A percentile compares a stretch with the other conserved stretches of the same genome.
Evolutionary conservation across 1,140 invertebrate species (phyloP).

Genomic region (Drosophila kurseongensis): DNA sequence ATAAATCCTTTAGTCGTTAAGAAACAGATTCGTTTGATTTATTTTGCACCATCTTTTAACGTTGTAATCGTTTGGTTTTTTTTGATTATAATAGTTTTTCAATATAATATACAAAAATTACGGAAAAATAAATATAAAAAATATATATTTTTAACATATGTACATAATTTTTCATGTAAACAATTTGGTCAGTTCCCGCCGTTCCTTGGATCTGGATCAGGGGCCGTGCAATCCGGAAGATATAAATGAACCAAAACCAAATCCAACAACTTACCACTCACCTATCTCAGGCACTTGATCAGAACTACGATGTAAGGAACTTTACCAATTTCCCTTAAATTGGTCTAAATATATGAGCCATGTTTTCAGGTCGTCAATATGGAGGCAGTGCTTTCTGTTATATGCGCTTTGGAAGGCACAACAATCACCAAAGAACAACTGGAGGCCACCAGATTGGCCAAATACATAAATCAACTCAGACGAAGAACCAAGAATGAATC

Average conservation of each 20-base stretch:
- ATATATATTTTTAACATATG: not conserved
- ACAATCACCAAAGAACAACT: slow-evolving; percentile 97
- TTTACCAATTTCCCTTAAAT: not conserved
- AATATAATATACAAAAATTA: not conserved
- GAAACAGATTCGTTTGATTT: not conserved
- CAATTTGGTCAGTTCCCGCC: slow-evolving; percentile 2
- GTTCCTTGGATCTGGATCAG: slow-evolving; percentile 44
- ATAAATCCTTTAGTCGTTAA: not conserved
- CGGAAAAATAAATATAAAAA: not conserved
- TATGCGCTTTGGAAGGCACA: slow-evolving; percentile 95
- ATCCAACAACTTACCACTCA: slow-evolving; percentile 87
- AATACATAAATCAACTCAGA: slow-evolving; percentile 95
- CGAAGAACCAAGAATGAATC: slow-evolving; percentile 91
- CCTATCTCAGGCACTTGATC: slow-evolving; percentile 88
- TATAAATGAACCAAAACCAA: slow-evolving; percentile 83
- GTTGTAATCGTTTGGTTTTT: not conserved
- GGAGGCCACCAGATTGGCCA: slow-evolving; percentile 96
- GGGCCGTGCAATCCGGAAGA: slow-evolving; percentile 33
- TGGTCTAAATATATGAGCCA: not conserved
- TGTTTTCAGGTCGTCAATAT: slow-evolving; percentile 94
- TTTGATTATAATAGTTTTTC: no score
- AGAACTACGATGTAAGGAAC: slow-evolving; percentile 89
- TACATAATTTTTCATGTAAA: no score
- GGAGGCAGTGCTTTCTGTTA: slow-evolving; percentile 95
- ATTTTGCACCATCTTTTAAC: not conserved